These are phyloP conservation scores for Macrophya alboannulata DNA, from an alignment of 2,888 invertebrate species.

Conservation along the genomic window DNA sequence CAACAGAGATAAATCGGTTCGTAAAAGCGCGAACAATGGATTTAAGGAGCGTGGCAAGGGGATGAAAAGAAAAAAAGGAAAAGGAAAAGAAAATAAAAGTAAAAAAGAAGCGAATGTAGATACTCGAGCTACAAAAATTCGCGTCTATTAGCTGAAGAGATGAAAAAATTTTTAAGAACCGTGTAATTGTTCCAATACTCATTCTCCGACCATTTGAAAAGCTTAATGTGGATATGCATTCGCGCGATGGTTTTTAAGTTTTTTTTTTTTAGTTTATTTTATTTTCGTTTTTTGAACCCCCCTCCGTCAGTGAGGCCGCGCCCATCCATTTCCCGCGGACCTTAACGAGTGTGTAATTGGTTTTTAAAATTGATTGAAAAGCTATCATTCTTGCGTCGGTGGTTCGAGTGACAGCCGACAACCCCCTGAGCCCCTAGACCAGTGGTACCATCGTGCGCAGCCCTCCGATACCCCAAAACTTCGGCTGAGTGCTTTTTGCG, in stretches of 20 bases:
- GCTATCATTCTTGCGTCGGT: constrained; percentile 66
- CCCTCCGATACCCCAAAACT: constrained; percentile 56
- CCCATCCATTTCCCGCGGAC: constrained; percentile 63
- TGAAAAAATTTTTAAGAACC: neutral
- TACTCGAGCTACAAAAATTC: neutral
- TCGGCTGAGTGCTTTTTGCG: constrained; percentile 59
- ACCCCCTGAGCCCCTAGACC: constrained; percentile 48
- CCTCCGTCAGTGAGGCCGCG: neutral
- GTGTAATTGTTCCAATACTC: neutral
- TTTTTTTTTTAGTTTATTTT: neutral
- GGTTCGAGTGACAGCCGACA: constrained; percentile 60
- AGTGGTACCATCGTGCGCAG: neutral
- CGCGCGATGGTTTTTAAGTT: neutral
- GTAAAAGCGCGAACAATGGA: constrained; percentile 29
- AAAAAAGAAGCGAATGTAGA: neutral
- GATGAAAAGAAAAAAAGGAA: constrained; percentile 5
- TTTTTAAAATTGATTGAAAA: constrained; percentile 74
- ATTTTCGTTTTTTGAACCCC: neutral
- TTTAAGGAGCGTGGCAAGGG: neutral
- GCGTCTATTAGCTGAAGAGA: neutral
- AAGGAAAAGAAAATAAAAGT: neutral
- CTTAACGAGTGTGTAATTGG: constrained; percentile 73
- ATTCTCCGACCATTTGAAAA: constrained; percentile 18
- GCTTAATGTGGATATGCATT: neutral
- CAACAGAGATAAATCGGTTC: constrained; percentile 3